These are phyloP conservation scores for Elanus axillaris DNA, from an alignment of 2,113 vertebrate genomes.

Conservation along the genomic window DNA sequence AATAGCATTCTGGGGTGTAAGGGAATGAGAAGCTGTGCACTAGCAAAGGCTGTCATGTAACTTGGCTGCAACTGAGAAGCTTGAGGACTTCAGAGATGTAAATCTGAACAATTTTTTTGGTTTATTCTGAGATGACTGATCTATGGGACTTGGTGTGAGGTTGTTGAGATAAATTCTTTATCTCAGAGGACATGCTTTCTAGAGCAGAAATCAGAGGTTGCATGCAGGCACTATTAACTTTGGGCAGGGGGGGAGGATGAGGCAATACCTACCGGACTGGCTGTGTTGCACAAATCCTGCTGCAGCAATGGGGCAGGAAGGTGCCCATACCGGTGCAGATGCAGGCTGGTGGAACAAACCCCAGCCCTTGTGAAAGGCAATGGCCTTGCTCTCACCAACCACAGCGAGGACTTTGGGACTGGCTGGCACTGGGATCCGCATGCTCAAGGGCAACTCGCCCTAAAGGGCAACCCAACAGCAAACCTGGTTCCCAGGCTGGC, in stretches of 20 bases:
- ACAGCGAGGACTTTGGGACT: not conserved
- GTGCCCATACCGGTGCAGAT: rapidly evolving
- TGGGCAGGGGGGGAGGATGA: not conserved
- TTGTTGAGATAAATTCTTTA: not conserved
- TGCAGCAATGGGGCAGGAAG: not conserved
- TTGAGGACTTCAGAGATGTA: not conserved
- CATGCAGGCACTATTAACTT: not conserved
- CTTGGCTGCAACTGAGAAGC: not conserved
- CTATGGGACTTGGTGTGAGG: not conserved
- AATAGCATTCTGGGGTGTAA: not conserved
- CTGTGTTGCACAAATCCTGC: not conserved
- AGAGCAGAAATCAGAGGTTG: not conserved
- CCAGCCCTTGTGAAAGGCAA: rapidly evolving
- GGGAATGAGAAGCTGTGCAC: not conserved
- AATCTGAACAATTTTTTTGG: not conserved
- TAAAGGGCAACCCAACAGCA: not conserved
- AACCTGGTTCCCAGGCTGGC: not conserved
- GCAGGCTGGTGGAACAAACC: not conserved
- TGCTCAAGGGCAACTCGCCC: not conserved
- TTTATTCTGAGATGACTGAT: not conserved
- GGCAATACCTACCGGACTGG: not conserved
- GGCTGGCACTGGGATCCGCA: rapidly evolving
- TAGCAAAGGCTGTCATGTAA: not conserved
- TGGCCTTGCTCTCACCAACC: not conserved
- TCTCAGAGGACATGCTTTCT: not conserved